A percentile compares a stretch with the other conserved stretches of the same genome.
phyloP scores from a whole-genome alignment of 2,113 vertebrate genomes.

The Macroglossus sobrinus region DNA sequence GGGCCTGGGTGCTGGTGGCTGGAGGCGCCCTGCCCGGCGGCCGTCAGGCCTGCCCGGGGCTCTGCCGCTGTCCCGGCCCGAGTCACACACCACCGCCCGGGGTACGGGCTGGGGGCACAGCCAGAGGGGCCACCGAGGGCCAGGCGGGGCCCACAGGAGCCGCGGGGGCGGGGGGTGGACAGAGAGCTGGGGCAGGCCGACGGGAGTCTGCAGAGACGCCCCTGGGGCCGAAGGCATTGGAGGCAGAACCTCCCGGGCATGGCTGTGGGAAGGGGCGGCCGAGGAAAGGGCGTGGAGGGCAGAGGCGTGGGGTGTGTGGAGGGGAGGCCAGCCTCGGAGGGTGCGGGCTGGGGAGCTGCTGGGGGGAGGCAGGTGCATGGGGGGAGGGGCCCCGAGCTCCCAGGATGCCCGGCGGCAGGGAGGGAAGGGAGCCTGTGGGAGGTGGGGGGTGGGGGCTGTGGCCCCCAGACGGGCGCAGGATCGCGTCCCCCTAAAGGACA shows the following conservation, averaged over 20 bases:
- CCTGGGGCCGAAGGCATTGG: no score
- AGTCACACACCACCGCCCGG: not conserved
- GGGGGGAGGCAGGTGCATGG: not conserved
- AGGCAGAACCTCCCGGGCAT: not conserved
- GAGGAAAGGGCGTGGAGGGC: not conserved
- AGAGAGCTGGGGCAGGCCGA: not conserved
- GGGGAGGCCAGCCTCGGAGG: not conserved
- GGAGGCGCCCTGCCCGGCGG: accelerated
- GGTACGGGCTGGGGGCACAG: not conserved
- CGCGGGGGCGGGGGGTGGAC: not conserved
- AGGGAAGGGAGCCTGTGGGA: not conserved
- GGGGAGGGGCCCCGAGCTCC: no score
- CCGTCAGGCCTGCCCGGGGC: not conserved
- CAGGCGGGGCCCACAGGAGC: not conserved
- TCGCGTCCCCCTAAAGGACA: no score
- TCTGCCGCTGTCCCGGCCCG: not conserved
- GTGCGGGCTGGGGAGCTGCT: not conserved
- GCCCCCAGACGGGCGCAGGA: not conserved
- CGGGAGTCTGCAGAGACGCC: not conserved
- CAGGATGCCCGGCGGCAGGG: not conserved
- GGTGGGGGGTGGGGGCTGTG: no score
- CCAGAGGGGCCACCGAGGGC: not conserved
- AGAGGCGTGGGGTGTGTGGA: not conserved
- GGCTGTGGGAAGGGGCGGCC: not conserved
- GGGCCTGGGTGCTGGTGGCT: accelerated